phyloP scores from a whole-genome alignment of 2,888 invertebrate species.

The Carpatolechia fugitivella region DNA sequence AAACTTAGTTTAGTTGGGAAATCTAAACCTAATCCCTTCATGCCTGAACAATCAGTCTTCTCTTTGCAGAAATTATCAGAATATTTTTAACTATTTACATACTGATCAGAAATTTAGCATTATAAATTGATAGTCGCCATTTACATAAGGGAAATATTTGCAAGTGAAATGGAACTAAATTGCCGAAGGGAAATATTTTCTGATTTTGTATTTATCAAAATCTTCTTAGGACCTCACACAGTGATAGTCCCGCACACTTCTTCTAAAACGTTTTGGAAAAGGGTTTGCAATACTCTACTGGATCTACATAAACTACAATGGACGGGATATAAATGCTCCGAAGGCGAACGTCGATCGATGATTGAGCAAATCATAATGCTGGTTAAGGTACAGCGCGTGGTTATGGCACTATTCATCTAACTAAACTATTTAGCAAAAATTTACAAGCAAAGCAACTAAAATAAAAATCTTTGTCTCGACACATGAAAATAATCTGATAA shows the following conservation, averaged over 20 bases:
- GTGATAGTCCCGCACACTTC: too few species aligned
- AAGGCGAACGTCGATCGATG: slow-evolving; percentile 41
- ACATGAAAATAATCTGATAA: too few species aligned
- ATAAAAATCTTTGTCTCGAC: neutral
- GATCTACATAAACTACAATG: slow-evolving; percentile 43
- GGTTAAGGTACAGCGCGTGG: slow-evolving; percentile 39
- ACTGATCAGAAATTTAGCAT: slow-evolving; percentile 23
- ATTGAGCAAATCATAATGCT: slow-evolving; percentile 49
- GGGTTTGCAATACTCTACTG: slow-evolving; percentile 9
- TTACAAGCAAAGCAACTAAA: slow-evolving; percentile 24
- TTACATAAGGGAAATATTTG: slow-evolving; percentile 4
- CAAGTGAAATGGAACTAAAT: too few species aligned
- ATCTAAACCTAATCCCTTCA: slow-evolving; percentile 68
- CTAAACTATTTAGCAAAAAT: slow-evolving; percentile 20
- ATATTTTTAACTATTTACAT: slow-evolving; percentile 55
- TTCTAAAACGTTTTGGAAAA: too few species aligned
- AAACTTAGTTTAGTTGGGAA: slow-evolving; percentile 65
- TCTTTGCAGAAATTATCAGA: slow-evolving; percentile 76
- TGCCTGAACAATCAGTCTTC: slow-evolving; percentile 76
- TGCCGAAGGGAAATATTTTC: neutral
- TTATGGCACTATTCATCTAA: slow-evolving; percentile 51
- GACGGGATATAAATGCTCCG: slow-evolving; percentile 50
- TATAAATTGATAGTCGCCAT: neutral
- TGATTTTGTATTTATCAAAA: neutral
- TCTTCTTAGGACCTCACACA: neutral